Evolutionary conservation across 2,113 vertebrate genomes (phyloP).

Genomic region (Octodon degus): DNA sequence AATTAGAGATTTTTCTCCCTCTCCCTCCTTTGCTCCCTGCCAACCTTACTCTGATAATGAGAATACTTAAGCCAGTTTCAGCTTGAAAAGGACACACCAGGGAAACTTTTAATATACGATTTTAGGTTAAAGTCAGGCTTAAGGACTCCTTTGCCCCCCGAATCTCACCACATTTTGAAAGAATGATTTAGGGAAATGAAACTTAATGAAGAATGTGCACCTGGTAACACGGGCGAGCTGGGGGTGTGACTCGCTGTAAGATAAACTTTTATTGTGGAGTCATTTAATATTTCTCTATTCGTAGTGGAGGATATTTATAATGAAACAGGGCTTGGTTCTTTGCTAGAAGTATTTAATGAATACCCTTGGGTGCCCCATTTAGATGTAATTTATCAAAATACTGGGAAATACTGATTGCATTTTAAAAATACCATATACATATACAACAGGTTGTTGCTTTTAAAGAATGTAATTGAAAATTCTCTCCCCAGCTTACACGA

Average conservation of each 20-base stretch:
- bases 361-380: neutral
- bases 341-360: slow-evolving; percentile 8
- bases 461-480: slow-evolving; percentile 49
- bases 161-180: slow-evolving; percentile 62
- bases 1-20: slow-evolving; percentile 51
- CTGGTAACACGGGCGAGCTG: slow-evolving; percentile 27
- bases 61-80: slow-evolving; percentile 55
- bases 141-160: slow-evolving; percentile 70
- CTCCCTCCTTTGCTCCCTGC: slow-evolving; percentile 13
- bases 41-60: slow-evolving; percentile 49
- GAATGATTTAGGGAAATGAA: slow-evolving; percentile 65
- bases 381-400: slow-evolving; percentile 7
- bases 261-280: slow-evolving; percentile 69
- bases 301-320: slow-evolving; percentile 69
- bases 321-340: slow-evolving; percentile 9
- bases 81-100: slow-evolving; percentile 32
- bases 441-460: neutral
- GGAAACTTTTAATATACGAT: slow-evolving; percentile 52
- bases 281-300: slow-evolving; percentile 77
- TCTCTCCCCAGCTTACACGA: neutral
- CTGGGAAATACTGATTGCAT: neutral
- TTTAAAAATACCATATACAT: slow-evolving; percentile 29
- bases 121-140: slow-evolving; percentile 66
- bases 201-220: slow-evolving; percentile 60
- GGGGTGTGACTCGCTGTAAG: neutral